Percentiles rank a stretch among this genome's conserved stretches.
Conservation (phyloP, 2,797 vertebrate species). For the Hippopotamyrus pictus region DNA sequence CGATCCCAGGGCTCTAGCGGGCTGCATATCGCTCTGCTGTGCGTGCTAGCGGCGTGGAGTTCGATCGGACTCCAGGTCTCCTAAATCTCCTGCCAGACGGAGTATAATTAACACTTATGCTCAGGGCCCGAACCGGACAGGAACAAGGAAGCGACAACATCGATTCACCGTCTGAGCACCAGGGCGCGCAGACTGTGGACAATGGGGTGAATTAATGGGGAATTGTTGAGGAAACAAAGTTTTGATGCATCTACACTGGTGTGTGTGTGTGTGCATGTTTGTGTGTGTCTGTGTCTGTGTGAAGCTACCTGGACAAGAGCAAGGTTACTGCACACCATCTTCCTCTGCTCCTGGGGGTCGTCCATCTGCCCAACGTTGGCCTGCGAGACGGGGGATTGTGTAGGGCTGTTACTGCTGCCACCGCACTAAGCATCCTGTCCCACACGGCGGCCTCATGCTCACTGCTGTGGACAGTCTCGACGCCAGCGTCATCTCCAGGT, state of each 20-base stretch:
- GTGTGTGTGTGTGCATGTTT: neutral
- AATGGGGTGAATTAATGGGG: neutral
- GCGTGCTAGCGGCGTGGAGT: neutral
- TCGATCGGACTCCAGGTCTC: neutral
- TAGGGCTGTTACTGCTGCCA: neutral
- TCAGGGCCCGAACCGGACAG: neutral
- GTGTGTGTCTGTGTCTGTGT: neutral
- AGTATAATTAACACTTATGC: neutral
- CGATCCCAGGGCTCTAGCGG: neutral
- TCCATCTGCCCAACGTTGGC: slow-evolving; percentile 83
- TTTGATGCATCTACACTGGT: neutral
- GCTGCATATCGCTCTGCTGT: neutral
- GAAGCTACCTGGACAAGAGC: slow-evolving; percentile 76
- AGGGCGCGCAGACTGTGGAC: neutral
- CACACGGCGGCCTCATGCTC: slow-evolving; percentile 46
- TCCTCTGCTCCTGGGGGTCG: slow-evolving; percentile 65
- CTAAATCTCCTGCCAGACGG: neutral
- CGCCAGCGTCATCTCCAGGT: slow-evolving; percentile 90
- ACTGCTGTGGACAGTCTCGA: slow-evolving; percentile 88
- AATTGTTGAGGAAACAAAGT: neutral
- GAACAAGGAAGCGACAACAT: neutral
- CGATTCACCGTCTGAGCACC: neutral
- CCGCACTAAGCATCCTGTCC: neutral
- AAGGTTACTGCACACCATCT: slow-evolving; percentile 74
- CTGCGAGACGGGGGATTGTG: slow-evolving; percentile 41